Conservation (phyloP, 2,797 vertebrate genomes). For the Gymnoscopelus microlampas region DNA sequence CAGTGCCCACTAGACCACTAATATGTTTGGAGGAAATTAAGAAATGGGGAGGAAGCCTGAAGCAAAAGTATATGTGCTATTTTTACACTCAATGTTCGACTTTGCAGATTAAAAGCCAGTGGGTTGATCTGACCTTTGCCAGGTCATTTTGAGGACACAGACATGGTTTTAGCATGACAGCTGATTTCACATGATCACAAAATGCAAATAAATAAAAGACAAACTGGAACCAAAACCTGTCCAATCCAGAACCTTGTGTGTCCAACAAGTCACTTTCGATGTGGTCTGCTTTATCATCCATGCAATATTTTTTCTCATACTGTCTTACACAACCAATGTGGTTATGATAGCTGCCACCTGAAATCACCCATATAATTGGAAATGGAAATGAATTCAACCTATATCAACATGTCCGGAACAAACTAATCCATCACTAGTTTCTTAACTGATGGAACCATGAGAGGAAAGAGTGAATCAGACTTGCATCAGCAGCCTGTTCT, state of each 20-base stretch:
- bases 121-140: slow-evolving; percentile 25
- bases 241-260: slow-evolving; percentile 29
- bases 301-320: slow-evolving; percentile 23
- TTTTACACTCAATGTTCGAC: background rate
- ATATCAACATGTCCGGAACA: slow-evolving; percentile 26
- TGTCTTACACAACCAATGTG: slow-evolving; percentile 44
- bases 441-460: slow-evolving; percentile 24
- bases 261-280: slow-evolving; percentile 32
- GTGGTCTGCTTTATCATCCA: slow-evolving; percentile 41
- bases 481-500: slow-evolving; percentile 6
- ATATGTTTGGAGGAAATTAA: slow-evolving; percentile 53
- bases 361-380: slow-evolving; percentile 19
- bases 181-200: slow-evolving; percentile 16
- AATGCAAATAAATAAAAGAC: slow-evolving; percentile 40
- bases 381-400: slow-evolving; percentile 16
- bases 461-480: slow-evolving; percentile 43
- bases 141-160: background rate
- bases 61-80: slow-evolving; percentile 33
- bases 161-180: background rate
- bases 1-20: slow-evolving; percentile 52
- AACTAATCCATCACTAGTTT: slow-evolving; percentile 29
- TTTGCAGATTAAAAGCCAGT: background rate
- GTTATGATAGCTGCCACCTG: slow-evolving; percentile 41
- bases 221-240: slow-evolving; percentile 13
- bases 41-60: slow-evolving; percentile 41